Evolutionary conservation across 2,888 invertebrate species (phyloP), one percentile per base, ranked within the genome.

Genomic region (Limnephilus lunatus): DNA sequence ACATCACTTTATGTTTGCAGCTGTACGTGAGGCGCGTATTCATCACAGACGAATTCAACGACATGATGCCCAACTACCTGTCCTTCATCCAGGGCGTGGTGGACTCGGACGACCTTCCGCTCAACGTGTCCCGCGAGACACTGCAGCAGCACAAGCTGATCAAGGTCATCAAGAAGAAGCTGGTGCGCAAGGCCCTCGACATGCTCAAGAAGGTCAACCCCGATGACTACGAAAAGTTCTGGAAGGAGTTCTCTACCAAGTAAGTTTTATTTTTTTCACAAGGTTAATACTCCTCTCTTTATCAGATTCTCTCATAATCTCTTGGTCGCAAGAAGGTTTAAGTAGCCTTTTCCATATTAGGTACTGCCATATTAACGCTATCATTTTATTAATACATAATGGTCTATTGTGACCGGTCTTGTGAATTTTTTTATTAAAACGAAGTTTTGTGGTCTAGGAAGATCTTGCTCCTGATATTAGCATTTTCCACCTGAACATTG

Each of bases 181-280:
- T 99, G 93, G 98, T 99, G 30, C 97, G 99, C 89, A 99, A 99
- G 95, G 98, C 98, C 12, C 96, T 99, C 91, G 99, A 99, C 95
- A 99, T 99, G 99, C 97, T 99, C 94, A 99, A 99, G 96, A 99
- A 99, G 96, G 97, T 99, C 93, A 97, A 98, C 90, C 98, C 98
- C 93, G 98, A 98, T 89, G 98, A 98, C 89, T 99, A 98, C 95
- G 97, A 98, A 39, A 97, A 97, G 94, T 99, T 99, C 97, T 99
- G 99, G 99, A 99, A 99, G 95, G 99, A 99, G 96, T 99, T 98
- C 96, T 99, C 99, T 92, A 99, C 99, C 93, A 99, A 99, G 97
- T 97, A 94, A 96, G 97, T 95, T 11, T 81, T 83, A 83, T 9
- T 30, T 68, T 53, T 68, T 68, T 68, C 25, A n/a, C 9, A 68